These are phyloP conservation scores for Macroglossus sobrinus DNA, from an alignment of 2,113 vertebrate species.

Conservation along the genomic window DNA sequence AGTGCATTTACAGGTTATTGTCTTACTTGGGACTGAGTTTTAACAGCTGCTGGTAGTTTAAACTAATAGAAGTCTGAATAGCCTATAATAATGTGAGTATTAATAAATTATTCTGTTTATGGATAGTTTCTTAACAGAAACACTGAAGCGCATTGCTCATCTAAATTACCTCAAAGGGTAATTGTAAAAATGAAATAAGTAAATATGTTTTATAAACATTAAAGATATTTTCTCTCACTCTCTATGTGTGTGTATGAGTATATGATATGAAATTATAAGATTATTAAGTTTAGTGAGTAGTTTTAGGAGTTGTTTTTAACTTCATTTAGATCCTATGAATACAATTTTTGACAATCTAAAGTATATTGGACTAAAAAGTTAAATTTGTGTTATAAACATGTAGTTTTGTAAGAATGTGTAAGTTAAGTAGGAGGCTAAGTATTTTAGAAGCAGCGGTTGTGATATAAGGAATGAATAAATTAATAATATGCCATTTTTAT, in stretches of 20 bases:
- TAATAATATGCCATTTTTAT: not conserved
- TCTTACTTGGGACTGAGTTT: slow-evolving; percentile 37
- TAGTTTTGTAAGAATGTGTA: not conserved
- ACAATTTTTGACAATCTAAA: not conserved
- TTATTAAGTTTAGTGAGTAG: not conserved
- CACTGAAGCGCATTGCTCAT: not conserved
- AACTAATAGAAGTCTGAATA: slow-evolving; percentile 31
- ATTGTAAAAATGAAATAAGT: slow-evolving; percentile 39
- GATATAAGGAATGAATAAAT: not conserved
- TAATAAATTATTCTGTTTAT: slow-evolving; percentile 13
- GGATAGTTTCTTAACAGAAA: slow-evolving; percentile 49
- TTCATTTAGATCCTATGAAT: slow-evolving; percentile 28
- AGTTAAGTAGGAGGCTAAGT: not conserved
- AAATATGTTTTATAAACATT: slow-evolving; percentile 25
- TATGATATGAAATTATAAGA: not conserved
- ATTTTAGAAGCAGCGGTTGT: slow-evolving; percentile 29
- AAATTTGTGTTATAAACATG: not conserved
- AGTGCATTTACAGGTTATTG: slow-evolving; percentile 18
- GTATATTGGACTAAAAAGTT: slow-evolving; percentile 2
- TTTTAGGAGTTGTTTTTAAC: slow-evolving; percentile 35
- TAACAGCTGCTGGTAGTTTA: slow-evolving; percentile 50
- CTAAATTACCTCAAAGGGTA: not conserved
- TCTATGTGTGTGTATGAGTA: not conserved
- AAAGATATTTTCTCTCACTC: not conserved
- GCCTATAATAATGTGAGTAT: not conserved